Percentiles rank a stretch among this genome's conserved stretches.
phyloP scores from a whole-genome alignment of 1,140 invertebrate species.

The Hetaerina americana region DNA sequence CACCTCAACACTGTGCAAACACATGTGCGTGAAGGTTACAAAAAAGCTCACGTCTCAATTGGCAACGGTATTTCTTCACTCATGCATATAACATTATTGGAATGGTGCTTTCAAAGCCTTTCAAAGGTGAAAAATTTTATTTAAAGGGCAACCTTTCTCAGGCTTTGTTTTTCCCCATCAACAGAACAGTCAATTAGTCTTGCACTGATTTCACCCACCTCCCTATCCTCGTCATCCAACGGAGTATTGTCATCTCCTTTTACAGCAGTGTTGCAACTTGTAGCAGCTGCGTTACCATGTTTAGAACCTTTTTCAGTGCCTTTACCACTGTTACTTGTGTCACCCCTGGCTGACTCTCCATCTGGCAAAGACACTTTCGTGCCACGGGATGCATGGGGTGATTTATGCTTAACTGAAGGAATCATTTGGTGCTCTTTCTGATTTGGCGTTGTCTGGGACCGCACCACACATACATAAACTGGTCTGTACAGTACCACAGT shows the following conservation, averaged over 20 bases:
- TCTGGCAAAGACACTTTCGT: neutral
- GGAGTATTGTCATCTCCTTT: neutral
- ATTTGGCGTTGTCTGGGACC: conserved; percentile 5
- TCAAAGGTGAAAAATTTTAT: neutral
- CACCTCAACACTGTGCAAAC: neutral
- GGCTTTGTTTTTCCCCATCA: neutral
- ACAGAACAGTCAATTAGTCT: neutral
- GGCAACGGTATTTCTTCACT: neutral
- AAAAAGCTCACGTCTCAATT: neutral
- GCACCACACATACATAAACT: conserved; percentile 45
- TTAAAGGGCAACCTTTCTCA: neutral
- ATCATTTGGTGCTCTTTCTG: neutral
- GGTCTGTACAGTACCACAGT: conserved; percentile 50
- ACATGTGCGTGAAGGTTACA: neutral
- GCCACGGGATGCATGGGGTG: neutral
- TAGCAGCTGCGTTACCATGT: neutral
- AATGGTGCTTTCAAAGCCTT: neutral
- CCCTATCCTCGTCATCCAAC: neutral
- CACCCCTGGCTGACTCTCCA: neutral
- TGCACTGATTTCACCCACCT: neutral
- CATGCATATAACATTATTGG: neutral
- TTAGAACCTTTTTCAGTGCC: neutral
- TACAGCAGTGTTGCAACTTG: neutral
- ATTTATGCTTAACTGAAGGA: neutral
- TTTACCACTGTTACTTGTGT: neutral